phyloP scores from a whole-genome alignment of 1,140 invertebrate species.

The Matsumurasca onukii region DNA sequence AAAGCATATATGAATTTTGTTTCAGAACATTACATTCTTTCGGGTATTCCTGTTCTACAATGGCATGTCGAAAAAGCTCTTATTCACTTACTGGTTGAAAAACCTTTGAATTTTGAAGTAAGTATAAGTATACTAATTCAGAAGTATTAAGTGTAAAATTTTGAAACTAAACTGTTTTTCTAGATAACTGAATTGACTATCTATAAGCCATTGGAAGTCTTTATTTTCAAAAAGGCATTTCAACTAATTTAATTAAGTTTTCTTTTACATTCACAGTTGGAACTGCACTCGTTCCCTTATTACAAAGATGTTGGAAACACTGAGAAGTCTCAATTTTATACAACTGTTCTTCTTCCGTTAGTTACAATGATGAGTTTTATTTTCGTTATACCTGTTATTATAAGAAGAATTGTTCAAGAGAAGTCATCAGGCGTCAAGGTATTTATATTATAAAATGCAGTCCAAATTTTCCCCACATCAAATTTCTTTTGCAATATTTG shows the following conservation, averaged over 20 bases:
- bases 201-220: too few species aligned
- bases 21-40: not conserved
- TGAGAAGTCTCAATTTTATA: not conserved
- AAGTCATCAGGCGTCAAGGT: not conserved
- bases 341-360: not conserved
- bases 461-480: too few species aligned
- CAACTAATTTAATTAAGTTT: too few species aligned
- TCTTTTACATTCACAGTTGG: not conserved
- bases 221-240: too few species aligned
- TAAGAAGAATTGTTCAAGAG: not conserved
- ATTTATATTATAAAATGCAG: too few species aligned
- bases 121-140: not conserved
- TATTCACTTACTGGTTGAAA: not conserved
- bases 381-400: not conserved
- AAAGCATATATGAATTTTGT: too few species aligned
- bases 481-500: too few species aligned
- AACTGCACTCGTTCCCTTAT: not conserved
- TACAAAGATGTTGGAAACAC: not conserved
- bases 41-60: not conserved
- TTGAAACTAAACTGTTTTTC: too few species aligned
- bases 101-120: not conserved
- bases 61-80: not conserved
- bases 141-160: too few species aligned
- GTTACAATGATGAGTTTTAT: not conserved
- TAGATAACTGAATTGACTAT: too few species aligned